These are phyloP conservation scores for Antheraea mylitta DNA, from an alignment of 1,140 invertebrate species.

Conservation along the genomic window DNA sequence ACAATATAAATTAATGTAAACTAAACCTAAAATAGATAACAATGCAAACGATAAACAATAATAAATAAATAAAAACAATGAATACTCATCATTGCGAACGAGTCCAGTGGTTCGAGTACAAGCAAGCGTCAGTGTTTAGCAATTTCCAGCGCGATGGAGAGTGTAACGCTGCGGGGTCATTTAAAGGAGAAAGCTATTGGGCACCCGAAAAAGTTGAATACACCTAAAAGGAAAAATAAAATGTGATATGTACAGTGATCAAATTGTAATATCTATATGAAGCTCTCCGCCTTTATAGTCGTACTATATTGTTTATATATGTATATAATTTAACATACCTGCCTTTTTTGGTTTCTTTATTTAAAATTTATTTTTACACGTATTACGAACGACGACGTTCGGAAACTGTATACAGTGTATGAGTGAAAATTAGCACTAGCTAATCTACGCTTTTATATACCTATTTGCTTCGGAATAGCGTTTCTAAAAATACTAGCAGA, in stretches of 20 bases:
- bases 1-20: constrained; percentile 12
- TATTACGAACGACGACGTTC: no score
- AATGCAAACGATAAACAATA: constrained; percentile 28
- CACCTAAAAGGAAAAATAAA: constrained; percentile 77
- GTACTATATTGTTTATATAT: no score
- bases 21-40: constrained; percentile 26
- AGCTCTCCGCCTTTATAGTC: constrained; percentile 35
- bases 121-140: constrained; percentile 54
- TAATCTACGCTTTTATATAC: no score
- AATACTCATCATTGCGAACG: constrained; percentile 77
- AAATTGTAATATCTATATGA: constrained; percentile 14
- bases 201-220: constrained; percentile 79
- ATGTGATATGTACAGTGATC: constrained; percentile 64
- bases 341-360: no score
- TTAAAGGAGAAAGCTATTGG: constrained; percentile 79
- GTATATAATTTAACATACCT: neutral
- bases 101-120: constrained; percentile 61
- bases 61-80: constrained; percentile 63
- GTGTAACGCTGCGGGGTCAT: constrained; percentile 65
- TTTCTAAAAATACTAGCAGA: no score
- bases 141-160: constrained; percentile 50
- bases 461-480: no score
- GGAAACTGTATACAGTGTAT: no score
- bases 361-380: no score
- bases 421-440: no score